Evolutionary conservation across 2,888 invertebrate genomes (phyloP).

Genomic region (Chromoteleia sp.): DNA sequence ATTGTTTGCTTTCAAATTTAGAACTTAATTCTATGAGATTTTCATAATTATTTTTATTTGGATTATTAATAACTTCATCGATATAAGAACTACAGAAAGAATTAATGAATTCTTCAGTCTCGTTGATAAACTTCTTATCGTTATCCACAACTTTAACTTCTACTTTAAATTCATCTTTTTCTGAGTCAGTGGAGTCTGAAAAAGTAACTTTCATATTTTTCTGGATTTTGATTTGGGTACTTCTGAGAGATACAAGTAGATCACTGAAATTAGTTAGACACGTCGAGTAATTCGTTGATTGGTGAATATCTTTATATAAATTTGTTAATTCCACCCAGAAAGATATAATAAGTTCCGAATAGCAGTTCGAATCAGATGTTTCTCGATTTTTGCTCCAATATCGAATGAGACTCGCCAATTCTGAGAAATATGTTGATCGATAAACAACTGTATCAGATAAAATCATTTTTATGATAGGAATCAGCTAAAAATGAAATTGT

Average conservation of each 20-base stretch:
- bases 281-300: conserved; percentile 17
- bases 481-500: conserved; percentile 80
- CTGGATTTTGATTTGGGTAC: conserved; percentile 82
- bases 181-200: conserved; percentile 77
- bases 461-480: conserved; percentile 85
- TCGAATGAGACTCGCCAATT: conserved; percentile 86
- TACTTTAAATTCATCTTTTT: conserved; percentile 56
- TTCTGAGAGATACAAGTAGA: conserved; percentile 85
- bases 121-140: conserved; percentile 83
- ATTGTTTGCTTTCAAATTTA: conserved; percentile 86
- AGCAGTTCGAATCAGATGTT: conserved; percentile 78
- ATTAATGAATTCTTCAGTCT: conserved; percentile 85
- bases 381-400: conserved; percentile 86
- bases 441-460: conserved; percentile 83
- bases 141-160: conserved; percentile 63
- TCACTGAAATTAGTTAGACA: conserved; percentile 83
- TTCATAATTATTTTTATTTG: conserved; percentile 84
- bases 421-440: conserved; percentile 85
- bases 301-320: conserved; percentile 72
- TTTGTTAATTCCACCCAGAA: conserved; percentile 83
- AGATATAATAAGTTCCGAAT: conserved; percentile 79
- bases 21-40: conserved; percentile 86
- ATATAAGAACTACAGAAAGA: conserved; percentile 86
- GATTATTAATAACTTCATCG: conserved; percentile 85
- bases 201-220: conserved; percentile 87